phyloP scores from a whole-genome alignment of 2,113 vertebrate species.

The Cnemophilus loriae region DNA sequence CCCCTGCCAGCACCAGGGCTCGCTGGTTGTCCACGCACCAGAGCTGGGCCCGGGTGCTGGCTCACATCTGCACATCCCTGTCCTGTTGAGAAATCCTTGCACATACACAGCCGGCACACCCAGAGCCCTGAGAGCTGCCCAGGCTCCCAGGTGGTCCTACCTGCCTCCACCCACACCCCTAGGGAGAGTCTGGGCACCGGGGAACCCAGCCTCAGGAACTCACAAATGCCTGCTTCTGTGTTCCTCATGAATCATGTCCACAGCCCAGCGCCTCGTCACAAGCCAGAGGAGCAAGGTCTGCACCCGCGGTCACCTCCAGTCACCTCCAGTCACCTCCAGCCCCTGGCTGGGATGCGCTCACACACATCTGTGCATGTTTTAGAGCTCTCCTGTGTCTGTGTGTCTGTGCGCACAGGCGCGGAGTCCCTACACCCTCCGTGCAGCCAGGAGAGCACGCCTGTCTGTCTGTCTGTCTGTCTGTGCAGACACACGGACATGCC shows the following conservation, averaged over 20 bases:
- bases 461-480: not conserved
- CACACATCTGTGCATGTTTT: accelerated
- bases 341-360: not conserved
- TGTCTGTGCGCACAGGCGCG: not conserved
- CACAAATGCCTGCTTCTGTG: not conserved
- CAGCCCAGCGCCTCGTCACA: not conserved
- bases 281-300: not conserved
- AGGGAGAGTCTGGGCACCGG: not conserved
- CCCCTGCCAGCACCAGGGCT: not conserved
- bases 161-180: not conserved
- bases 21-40: not conserved
- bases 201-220: not conserved
- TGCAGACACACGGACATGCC: not conserved
- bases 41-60: not conserved
- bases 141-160: not conserved
- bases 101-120: not conserved
- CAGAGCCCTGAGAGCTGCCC: not conserved
- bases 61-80: not conserved
- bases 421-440: accelerated
- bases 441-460: not conserved
- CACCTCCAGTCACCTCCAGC: not conserved
- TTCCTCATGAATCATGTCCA: accelerated
- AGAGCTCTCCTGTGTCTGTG: not conserved
- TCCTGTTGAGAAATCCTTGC: not conserved
- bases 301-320: not conserved